These are phyloP conservation scores for Latrodectus hesperus DNA, from an alignment of 2,888 invertebrate genomes.

Conservation along the genomic window DNA sequence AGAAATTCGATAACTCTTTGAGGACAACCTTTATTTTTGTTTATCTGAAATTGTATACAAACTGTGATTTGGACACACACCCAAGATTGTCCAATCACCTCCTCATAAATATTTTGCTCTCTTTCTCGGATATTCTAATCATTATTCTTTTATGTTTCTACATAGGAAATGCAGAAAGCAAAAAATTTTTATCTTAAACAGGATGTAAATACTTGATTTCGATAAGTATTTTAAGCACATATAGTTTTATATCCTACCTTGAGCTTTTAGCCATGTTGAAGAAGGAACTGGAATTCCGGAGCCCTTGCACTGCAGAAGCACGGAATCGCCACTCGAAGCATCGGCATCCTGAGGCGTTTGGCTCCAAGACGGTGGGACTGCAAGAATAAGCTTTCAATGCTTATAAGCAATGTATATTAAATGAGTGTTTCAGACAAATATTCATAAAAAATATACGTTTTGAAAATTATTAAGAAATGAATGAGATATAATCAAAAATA, in stretches of 20 bases:
- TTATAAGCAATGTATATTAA: background rate
- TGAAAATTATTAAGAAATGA: background rate
- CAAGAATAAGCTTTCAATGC: background rate
- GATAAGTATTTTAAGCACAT: too few species aligned
- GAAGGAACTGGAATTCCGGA: slow-evolving; percentile 54
- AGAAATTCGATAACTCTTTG: too few species aligned
- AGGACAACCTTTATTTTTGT: too few species aligned
- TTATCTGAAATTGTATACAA: too few species aligned
- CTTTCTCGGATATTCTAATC: too few species aligned
- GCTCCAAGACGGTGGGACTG: slow-evolving; percentile 65
- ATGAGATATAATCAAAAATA: background rate
- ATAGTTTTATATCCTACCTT: background rate
- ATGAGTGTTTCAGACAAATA: background rate
- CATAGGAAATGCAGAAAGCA: background rate
- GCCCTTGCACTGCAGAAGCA: slow-evolving; percentile 35
- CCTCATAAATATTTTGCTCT: too few species aligned
- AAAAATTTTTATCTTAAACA: background rate
- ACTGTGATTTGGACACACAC: too few species aligned
- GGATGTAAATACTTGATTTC: too few species aligned
- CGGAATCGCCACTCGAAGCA: slow-evolving; percentile 48
- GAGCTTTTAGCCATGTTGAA: slow-evolving; percentile 41
- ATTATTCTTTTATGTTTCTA: too few species aligned
- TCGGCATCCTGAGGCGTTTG: slow-evolving; percentile 48
- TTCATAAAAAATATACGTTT: background rate
- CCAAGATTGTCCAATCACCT: too few species aligned